Conservation (phyloP, 2,113 vertebrate species). For the Bubalus kerabau region DNA sequence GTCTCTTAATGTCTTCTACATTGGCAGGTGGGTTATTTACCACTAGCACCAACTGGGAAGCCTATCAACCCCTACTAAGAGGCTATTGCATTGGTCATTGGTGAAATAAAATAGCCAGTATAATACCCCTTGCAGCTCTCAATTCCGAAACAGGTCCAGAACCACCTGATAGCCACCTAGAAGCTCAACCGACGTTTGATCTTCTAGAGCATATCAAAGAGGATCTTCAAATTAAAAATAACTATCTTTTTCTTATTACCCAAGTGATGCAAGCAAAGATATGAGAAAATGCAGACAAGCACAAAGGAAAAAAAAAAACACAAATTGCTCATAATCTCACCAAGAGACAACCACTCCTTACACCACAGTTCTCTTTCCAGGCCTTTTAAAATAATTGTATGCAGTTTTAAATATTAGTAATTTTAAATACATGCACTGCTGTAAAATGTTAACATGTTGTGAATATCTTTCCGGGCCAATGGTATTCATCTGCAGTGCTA, state of each 20-base stretch:
- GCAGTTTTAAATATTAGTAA: not conserved
- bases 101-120: not conserved
- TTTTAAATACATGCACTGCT: not conserved
- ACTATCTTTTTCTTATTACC: not conserved
- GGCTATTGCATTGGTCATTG: not conserved
- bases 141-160: not conserved
- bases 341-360: not conserved
- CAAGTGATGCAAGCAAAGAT: not conserved
- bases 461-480: not conserved
- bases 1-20: not conserved
- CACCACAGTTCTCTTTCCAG: not conserved
- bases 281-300: not conserved
- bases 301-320: not conserved
- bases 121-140: not conserved
- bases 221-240: not conserved
- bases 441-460: not conserved
- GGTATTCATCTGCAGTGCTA: not conserved
- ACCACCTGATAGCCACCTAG: not conserved
- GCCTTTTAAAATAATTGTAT: not conserved
- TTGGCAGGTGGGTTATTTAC: not conserved
- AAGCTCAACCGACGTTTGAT: not conserved
- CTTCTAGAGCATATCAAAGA: not conserved
- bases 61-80: not conserved
- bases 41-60: not conserved
- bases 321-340: not conserved